A percentile compares a stretch with the other conserved stretches of the same genome.
Conservation (phyloP, 2,797 vertebrate species). For the Galago senegalensis region DNA sequence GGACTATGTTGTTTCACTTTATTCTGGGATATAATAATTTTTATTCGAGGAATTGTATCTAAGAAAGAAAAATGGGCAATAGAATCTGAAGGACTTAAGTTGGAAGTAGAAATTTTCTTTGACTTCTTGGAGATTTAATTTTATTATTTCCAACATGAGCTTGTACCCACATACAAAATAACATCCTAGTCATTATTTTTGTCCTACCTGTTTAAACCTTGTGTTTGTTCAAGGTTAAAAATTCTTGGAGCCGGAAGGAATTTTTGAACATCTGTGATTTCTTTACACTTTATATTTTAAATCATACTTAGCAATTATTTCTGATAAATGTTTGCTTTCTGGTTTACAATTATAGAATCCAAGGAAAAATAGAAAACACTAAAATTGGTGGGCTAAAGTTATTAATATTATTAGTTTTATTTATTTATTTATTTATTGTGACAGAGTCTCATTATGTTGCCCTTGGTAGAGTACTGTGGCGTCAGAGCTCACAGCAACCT, state of each 20-base stretch:
- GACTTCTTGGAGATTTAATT: background rate
- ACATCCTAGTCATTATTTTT: background rate
- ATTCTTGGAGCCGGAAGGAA: background rate
- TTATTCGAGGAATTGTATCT: slow-evolving; percentile 31
- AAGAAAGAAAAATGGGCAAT: background rate
- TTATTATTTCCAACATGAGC: slow-evolving; percentile 9
- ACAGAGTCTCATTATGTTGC: too few relatives aligned
- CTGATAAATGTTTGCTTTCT: slow-evolving; percentile 14
- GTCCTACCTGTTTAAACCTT: background rate
- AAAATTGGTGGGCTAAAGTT: background rate
- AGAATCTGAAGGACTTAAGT: background rate
- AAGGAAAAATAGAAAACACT: background rate
- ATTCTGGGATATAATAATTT: background rate
- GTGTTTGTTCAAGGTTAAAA: slow-evolving; percentile 35
- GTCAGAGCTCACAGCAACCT: too few relatives aligned
- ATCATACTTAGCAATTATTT: slow-evolving; percentile 8
- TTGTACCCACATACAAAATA: background rate
- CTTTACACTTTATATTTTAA: background rate
- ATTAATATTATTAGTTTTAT: background rate
- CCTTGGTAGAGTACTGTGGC: too few relatives aligned
- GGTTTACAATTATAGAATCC: background rate
- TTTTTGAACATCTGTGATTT: background rate
- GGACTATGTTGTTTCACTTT: background rate
- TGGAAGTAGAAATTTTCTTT: background rate
- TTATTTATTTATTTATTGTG: too few relatives aligned